A percentile compares a stretch with the other conserved stretches of the same genome.
These are phyloP conservation scores for Pristis pectinata DNA, from an alignment of 2,797 vertebrate species.

Conservation along the genomic window DNA sequence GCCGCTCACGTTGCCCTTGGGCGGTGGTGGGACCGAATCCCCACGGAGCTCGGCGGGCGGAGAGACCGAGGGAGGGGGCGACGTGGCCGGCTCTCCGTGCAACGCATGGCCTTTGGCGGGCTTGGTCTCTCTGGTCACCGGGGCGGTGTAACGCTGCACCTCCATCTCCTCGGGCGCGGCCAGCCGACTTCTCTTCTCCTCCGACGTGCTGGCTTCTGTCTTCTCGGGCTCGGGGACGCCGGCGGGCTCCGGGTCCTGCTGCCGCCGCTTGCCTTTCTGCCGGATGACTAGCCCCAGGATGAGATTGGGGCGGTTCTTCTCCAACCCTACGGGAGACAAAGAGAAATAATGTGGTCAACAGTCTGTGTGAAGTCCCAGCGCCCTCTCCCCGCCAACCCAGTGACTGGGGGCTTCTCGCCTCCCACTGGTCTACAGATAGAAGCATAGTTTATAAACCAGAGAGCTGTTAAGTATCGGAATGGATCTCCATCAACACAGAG, in stretches of 20 bases:
- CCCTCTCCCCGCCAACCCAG: no score
- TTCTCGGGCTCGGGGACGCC: background rate
- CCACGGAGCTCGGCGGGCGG: conserved; percentile 60
- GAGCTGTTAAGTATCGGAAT: background rate
- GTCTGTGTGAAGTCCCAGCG: no score
- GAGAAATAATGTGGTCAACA: conserved; percentile 36
- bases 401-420: background rate
- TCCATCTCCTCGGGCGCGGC: conserved; percentile 67
- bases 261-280: conserved; percentile 77
- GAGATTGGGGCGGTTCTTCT: conserved; percentile 82
- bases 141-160: conserved; percentile 47
- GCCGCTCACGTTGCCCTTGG: conserved; percentile 40
- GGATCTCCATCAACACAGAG: background rate
- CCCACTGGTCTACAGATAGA: background rate
- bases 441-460: no score
- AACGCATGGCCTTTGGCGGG: conserved; percentile 60
- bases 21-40: conserved; percentile 58
- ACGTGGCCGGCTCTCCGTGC: conserved; percentile 58
- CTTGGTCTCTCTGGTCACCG: conserved; percentile 62
- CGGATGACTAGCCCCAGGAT: conserved; percentile 86
- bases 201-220: conserved; percentile 38
- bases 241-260: conserved; percentile 52
- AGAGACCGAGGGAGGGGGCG: conserved; percentile 66
- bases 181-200: conserved; percentile 72
- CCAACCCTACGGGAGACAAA: conserved; percentile 71